Percentiles rank a stretch among this genome's conserved stretches.
phyloP scores from a whole-genome alignment of 2,888 invertebrate species.

The Tipula lateralis region DNA sequence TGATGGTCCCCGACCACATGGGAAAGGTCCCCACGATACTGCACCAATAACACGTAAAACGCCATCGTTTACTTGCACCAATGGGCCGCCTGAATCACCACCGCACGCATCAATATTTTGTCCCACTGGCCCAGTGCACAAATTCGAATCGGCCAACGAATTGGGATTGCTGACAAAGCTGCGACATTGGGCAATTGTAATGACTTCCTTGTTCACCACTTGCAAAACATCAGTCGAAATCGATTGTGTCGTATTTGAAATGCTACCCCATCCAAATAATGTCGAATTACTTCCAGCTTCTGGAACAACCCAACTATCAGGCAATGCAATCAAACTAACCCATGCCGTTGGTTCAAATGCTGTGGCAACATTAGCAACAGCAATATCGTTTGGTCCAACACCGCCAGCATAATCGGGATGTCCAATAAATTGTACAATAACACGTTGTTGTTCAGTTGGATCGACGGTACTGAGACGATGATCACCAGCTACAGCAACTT shows the following conservation, averaged over 20 bases:
- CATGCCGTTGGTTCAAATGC: background rate
- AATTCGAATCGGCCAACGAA: background rate
- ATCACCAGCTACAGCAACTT: constrained; percentile 6
- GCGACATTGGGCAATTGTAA: background rate
- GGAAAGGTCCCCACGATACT: background rate
- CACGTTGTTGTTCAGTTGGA: background rate
- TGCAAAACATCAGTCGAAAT: background rate
- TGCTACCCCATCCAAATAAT: background rate
- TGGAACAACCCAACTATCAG: background rate
- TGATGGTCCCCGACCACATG: background rate
- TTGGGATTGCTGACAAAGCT: constrained; percentile 3
- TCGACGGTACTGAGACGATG: background rate
- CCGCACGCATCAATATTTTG: constrained; percentile 19
- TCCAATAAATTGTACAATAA: background rate
- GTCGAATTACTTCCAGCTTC: background rate
- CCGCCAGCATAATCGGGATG: background rate
- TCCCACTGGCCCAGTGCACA: background rate
- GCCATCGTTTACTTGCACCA: background rate
- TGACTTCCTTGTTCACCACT: background rate
- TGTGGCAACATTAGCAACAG: background rate
- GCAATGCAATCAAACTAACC: background rate
- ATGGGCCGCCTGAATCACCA: constrained; percentile 4
- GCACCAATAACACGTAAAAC: background rate
- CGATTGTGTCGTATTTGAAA: background rate
- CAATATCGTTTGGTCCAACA: background rate